Evolutionary conservation across 1,140 invertebrate genomes (phyloP).

Genomic region (Polypedilum pembai): DNA sequence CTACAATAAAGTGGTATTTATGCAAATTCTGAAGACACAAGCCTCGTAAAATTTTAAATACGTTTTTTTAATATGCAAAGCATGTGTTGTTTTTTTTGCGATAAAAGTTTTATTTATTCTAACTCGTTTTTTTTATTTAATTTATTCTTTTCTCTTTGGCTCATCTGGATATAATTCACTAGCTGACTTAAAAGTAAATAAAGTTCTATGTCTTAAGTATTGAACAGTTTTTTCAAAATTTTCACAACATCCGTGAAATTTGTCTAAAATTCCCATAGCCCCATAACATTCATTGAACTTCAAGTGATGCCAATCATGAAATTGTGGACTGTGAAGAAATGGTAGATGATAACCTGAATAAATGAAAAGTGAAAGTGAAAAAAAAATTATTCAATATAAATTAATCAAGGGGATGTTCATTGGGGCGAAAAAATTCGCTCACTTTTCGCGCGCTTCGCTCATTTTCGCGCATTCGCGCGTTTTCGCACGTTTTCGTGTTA

Average conservation of each 20-base stretch:
- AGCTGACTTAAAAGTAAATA: neutral
- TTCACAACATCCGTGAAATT: neutral
- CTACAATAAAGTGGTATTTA: neutral
- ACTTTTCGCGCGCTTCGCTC: too few relatives aligned
- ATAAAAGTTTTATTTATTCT: neutral
- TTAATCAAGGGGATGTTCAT: too few relatives aligned
- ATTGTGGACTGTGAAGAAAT: conserved; percentile 75
- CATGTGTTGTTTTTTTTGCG: neutral
- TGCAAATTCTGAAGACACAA: too few relatives aligned
- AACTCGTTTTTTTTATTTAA: neutral
- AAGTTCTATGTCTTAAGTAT: neutral
- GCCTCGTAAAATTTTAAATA: too few relatives aligned
- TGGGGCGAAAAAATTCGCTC: too few relatives aligned
- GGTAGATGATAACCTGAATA: conserved; percentile 71
- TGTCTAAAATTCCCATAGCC: neutral
- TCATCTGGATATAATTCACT: conserved; percentile 1
- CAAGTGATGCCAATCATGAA: conserved; percentile 83
- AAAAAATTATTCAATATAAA: too few relatives aligned
- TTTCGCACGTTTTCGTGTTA: too few relatives aligned
- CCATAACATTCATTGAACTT: conserved; percentile 49
- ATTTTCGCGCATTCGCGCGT: too few relatives aligned
- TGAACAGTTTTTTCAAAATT: conserved; percentile 4
- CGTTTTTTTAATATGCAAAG: neutral
- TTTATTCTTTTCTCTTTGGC: neutral
- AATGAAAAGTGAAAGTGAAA: too few relatives aligned